Percentiles rank a stretch among this genome's conserved stretches.
Conservation (phyloP, 2,113 vertebrate species). For the Helogale parvula region DNA sequence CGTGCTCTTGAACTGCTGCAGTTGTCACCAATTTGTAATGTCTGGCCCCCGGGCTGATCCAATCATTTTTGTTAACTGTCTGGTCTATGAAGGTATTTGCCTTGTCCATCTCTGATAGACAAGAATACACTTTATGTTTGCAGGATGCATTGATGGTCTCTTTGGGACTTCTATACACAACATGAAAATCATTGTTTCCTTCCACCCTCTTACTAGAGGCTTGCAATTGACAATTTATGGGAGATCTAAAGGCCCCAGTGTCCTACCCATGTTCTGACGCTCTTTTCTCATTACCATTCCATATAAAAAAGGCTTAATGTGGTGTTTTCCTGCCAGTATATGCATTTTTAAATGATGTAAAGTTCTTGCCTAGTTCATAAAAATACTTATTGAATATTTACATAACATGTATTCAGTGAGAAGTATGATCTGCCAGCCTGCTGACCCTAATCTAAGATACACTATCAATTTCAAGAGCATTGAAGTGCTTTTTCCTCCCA, state of each 20-base stretch:
- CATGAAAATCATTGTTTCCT: not conserved
- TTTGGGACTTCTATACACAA: not conserved
- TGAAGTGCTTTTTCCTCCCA: rapidly evolving
- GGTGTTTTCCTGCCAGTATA: not conserved
- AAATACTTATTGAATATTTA: not conserved
- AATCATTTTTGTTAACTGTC: not conserved
- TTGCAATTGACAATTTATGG: not conserved
- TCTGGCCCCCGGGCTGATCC: not conserved
- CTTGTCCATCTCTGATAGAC: not conserved
- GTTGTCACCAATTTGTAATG: not conserved
- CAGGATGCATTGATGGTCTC: not conserved
- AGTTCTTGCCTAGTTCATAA: not conserved
- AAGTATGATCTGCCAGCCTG: not conserved
- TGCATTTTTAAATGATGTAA: not conserved
- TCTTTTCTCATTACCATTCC: not conserved
- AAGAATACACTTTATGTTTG: not conserved
- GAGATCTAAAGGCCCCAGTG: not conserved
- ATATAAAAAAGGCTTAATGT: not conserved
- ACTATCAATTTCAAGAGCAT: not conserved
- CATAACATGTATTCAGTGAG: not conserved
- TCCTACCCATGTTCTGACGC: not conserved
- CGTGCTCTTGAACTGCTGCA: not conserved
- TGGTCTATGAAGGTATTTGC: not conserved
- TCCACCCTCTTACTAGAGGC: not conserved
- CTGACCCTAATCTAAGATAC: not conserved